Evolutionary conservation across 1,140 invertebrate genomes (phyloP).

Genomic region (Cydia amplana): DNA sequence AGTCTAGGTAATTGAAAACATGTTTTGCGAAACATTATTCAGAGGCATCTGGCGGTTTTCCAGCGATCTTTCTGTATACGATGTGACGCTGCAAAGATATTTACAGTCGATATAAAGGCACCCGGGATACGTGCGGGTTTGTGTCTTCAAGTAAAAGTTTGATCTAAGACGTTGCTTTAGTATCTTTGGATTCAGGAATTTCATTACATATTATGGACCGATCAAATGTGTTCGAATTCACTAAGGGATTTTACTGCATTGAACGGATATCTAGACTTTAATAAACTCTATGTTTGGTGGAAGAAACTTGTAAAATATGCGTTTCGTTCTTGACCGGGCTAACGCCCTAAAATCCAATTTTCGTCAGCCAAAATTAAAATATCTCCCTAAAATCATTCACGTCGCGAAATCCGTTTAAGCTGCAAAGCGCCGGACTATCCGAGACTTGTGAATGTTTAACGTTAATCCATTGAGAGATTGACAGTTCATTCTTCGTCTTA

Average conservation of each 20-base stretch:
- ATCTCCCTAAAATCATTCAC: slow-evolving; percentile 13
- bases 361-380: slow-evolving; percentile 8
- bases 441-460: slow-evolving; percentile 50
- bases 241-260: background rate
- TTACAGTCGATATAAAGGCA: background rate
- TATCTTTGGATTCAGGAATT: slow-evolving; percentile 3
- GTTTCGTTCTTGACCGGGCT: background rate
- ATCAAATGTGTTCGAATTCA: background rate
- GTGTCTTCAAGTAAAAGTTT: background rate
- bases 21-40: slow-evolving; percentile 27
- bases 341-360: slow-evolving; percentile 1
- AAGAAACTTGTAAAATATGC: background rate
- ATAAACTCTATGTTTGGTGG: no score
- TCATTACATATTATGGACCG: slow-evolving; percentile 5
- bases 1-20: slow-evolving; percentile 29
- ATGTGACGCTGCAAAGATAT: slow-evolving; percentile 27
- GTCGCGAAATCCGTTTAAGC: slow-evolving; percentile 23
- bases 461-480: slow-evolving; percentile 58
- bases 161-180: slow-evolving; percentile 1
- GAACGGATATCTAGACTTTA: background rate
- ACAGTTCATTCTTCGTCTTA: slow-evolving; percentile 74
- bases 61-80: slow-evolving; percentile 15
- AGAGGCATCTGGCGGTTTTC: slow-evolving; percentile 21
- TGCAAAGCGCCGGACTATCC: slow-evolving; percentile 27
- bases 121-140: background rate